Evolutionary conservation across 2,113 vertebrate genomes (phyloP), one percentile per base, ranked within the genome.

Genomic region (Isichthys henryi): DNA sequence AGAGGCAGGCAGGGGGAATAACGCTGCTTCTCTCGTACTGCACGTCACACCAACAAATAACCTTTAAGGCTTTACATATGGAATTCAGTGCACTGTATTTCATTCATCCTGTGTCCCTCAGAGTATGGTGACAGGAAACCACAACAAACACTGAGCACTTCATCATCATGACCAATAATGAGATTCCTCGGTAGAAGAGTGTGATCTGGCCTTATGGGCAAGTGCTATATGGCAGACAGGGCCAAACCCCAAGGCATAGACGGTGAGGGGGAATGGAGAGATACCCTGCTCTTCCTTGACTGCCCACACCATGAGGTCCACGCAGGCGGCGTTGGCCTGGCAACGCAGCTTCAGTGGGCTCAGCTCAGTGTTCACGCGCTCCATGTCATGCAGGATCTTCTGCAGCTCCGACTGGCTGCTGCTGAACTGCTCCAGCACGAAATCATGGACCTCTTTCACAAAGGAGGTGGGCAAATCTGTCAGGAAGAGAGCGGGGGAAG

Each of bases 261-360:
- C 8, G 5, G 39, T 27, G n/a, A 84, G 45, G 19, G n/a, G 23
- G 35, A 62, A 7, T 43, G 1, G 50, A 21, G 15, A 39, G 86
- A 92, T 88, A 99, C 98, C 97, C 95, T 99, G 98, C 90, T 99
- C 98, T 9, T 99, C 98, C 5, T 98, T 99, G 21, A 98, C 97
- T 0, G 98, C 98, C 98, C 98, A 99, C 88, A 99, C 98, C 98
- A 99, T 99, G 90, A 99, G 97, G 94, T 99, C 98, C 91, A 99
- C 98, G 0, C 98, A 99, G 91, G 98, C 98, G 0, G 98, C 98
- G 3, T 97, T 99, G 66, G 98, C 98, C 95, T 99, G 98, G 89
- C 98, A 99, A 27, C 98, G 97, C 89, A 99, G 95, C 23, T 99
- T 99, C 45, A 99, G 94, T 0, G 98, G 98, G 89, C 97, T 99